These are phyloP conservation scores for Microvelia longipes DNA, from an alignment of 1,140 invertebrate species.

Conservation along the genomic window DNA sequence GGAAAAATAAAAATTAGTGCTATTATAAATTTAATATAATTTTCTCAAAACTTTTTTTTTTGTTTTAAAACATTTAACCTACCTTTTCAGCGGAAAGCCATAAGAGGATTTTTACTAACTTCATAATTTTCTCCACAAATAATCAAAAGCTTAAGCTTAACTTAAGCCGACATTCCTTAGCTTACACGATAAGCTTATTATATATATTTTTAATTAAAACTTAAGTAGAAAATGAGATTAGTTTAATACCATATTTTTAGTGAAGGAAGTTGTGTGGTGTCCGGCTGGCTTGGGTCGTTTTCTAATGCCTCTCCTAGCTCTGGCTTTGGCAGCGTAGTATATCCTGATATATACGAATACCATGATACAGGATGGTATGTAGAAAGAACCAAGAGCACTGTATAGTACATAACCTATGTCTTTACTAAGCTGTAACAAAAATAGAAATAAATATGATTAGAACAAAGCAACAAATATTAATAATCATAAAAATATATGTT, in stretches of 20 bases:
- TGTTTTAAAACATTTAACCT: too few species aligned
- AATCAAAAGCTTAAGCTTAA: too few species aligned
- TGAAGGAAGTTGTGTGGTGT: constrained; percentile 18
- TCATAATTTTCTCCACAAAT: too few species aligned
- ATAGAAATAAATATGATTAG: neutral
- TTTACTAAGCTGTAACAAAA: constrained; percentile 65
- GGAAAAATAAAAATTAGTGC: too few species aligned
- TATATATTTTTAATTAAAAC: too few species aligned
- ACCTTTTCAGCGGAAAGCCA: too few species aligned
- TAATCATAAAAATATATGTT: neutral
- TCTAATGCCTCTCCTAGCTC: constrained; percentile 67
- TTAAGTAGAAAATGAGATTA: too few species aligned
- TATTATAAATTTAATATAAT: too few species aligned
- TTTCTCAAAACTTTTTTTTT: too few species aligned
- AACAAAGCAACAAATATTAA: neutral
- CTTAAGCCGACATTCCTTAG: too few species aligned
- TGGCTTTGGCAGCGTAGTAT: constrained; percentile 86
- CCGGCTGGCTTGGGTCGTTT: constrained; percentile 37
- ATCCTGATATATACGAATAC: constrained; percentile 98
- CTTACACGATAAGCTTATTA: too few species aligned
- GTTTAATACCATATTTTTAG: constrained; percentile 6
- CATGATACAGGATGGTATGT: constrained; percentile 97
- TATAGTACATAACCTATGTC: constrained; percentile 96
- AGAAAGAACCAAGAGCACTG: constrained; percentile 94
- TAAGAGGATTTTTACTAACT: too few species aligned